Evolutionary conservation across 2,113 vertebrate species (phyloP).

Genomic region (Phainopepla nitens): DNA sequence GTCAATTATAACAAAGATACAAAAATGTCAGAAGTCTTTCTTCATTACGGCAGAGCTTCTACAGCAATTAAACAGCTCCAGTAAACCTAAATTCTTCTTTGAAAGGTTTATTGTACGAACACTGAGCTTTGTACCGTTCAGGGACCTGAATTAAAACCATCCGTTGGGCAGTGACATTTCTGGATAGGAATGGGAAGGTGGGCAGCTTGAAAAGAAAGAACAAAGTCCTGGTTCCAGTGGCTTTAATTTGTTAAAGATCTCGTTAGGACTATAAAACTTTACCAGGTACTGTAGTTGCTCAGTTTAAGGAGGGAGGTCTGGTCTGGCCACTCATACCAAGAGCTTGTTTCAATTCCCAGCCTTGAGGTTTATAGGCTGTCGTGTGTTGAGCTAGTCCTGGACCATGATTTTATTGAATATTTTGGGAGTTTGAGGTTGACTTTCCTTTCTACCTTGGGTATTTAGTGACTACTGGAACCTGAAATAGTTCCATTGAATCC

Average conservation of each 20-base stretch:
- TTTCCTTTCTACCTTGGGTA: neutral
- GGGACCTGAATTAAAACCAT: constrained; percentile 35
- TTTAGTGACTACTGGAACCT: neutral
- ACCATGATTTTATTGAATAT: constrained; percentile 1
- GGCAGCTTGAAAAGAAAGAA: constrained; percentile 18
- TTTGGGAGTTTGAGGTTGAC: neutral
- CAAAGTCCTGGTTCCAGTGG: neutral
- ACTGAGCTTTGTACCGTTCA: neutral
- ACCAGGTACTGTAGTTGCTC: constrained; percentile 6
- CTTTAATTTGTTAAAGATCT: constrained; percentile 52
- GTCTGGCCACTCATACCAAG: neutral
- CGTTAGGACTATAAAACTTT: constrained; percentile 9
- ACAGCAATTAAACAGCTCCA: neutral
- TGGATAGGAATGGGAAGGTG: neutral
- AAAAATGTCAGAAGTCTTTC: neutral
- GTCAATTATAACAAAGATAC: neutral
- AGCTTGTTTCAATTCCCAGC: neutral
- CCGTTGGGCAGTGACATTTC: neutral
- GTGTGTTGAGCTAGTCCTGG: neutral
- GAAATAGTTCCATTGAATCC: neutral
- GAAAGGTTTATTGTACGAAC: neutral
- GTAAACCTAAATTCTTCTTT: neutral
- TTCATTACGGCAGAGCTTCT: neutral
- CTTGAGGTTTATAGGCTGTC: constrained; percentile 25
- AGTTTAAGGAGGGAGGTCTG: constrained; percentile 42